Percentiles rank a stretch among this genome's conserved stretches.
Evolutionary conservation across 2,888 invertebrate genomes (phyloP).

Genomic region (Drosophila formosana): DNA sequence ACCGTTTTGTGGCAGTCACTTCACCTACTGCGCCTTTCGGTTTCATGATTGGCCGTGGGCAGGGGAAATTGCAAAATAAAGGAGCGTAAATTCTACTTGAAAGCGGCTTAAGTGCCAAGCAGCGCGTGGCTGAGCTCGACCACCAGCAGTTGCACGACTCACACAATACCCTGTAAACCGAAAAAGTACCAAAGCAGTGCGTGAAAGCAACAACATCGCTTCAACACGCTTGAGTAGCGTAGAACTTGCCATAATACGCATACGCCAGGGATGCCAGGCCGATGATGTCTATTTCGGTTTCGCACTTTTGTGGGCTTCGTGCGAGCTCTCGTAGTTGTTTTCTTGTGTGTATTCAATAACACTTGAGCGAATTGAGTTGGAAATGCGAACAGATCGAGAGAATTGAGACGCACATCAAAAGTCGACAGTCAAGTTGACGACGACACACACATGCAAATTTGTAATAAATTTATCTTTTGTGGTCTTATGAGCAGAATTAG

Average conservation of each 20-base stretch:
- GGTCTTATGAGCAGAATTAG: conserved; percentile 56
- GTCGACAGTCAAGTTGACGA: conserved; percentile 14
- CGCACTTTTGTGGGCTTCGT: conserved; percentile 26
- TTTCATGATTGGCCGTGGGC: conserved; percentile 49
- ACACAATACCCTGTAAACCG: conserved; percentile 14
- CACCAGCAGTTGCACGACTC: background rate
- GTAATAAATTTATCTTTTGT: conserved; percentile 71
- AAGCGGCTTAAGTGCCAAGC: conserved; percentile 67
- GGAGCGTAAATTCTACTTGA: conserved; percentile 63
- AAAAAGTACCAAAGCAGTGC: background rate
- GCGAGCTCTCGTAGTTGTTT: conserved; percentile 5
- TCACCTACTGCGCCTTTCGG: conserved; percentile 48
- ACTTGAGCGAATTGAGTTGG: conserved; percentile 65
- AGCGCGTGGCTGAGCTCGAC: conserved; percentile 49
- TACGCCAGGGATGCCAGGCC: conserved; percentile 54
- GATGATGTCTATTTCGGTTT: conserved; percentile 30
- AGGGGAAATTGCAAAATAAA: conserved; percentile 72
- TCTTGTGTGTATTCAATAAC: conserved; percentile 58
- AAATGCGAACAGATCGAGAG: conserved; percentile 71
- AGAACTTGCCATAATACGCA: conserved; percentile 47
- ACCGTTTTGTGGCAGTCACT: conserved; percentile 47
- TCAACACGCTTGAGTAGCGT: conserved; percentile 16
- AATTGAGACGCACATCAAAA: conserved; percentile 58
- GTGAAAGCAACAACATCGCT: background rate
- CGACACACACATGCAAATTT: conserved; percentile 30